Evolutionary conservation across 2,113 vertebrate species (phyloP).

Genomic region (Lichenostomus cassidix): DNA sequence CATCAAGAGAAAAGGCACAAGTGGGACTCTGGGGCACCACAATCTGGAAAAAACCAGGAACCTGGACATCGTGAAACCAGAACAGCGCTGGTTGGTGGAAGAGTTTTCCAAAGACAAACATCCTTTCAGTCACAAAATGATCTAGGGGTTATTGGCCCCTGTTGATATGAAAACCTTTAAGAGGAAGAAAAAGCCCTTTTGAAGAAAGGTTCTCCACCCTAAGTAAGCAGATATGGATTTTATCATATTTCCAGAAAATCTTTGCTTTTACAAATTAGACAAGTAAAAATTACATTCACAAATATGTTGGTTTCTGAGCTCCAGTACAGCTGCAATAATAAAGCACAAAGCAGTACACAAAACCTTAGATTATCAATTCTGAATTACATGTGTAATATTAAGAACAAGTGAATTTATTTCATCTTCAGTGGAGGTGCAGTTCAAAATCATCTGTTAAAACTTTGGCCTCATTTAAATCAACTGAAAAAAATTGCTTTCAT

Average conservation of each 20-base stretch:
- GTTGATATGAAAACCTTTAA: conserved; percentile 10
- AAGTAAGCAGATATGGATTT: background rate
- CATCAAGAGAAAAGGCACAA: background rate
- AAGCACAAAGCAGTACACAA: background rate
- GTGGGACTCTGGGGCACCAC: background rate
- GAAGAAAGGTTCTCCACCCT: conserved; percentile 17
- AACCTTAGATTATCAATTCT: background rate
- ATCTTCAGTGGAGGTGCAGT: background rate
- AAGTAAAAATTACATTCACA: background rate
- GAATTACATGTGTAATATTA: background rate
- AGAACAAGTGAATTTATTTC: background rate
- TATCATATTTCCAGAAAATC: conserved; percentile 17
- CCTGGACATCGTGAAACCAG: background rate
- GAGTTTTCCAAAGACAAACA: conserved; percentile 18
- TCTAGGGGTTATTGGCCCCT: conserved; percentile 29
- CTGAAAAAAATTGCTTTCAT: background rate
- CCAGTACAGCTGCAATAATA: background rate
- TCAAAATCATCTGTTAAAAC: background rate
- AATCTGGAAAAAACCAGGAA: conserved; percentile 47
- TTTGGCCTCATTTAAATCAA: background rate
- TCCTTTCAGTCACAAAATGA: conserved; percentile 12
- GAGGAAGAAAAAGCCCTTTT: conserved; percentile 23
- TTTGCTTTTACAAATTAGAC: background rate
- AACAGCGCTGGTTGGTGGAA: background rate
- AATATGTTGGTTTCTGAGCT: background rate